These are phyloP conservation scores for Pseudolaguvia tuberculata DNA, from an alignment of 2,113 vertebrate species.

Conservation along the genomic window DNA sequence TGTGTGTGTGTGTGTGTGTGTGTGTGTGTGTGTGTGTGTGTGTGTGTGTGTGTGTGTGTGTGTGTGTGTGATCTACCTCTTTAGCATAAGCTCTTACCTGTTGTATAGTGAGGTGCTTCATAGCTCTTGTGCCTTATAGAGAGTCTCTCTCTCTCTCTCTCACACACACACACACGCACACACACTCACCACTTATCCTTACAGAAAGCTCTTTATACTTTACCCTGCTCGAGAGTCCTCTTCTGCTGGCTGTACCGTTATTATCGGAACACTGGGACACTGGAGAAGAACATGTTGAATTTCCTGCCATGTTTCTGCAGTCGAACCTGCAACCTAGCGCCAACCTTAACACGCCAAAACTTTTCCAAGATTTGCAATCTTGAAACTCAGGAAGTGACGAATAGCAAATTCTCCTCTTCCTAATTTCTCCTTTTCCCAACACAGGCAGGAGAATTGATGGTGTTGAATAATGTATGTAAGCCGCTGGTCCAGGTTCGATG, in stretches of 20 bases:
- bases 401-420: not conserved
- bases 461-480: slow-evolving; percentile 26
- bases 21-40: too few relatives aligned
- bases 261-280: not conserved
- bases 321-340: not conserved
- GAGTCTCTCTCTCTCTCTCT: not conserved
- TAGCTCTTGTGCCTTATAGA: not conserved
- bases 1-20: too few relatives aligned
- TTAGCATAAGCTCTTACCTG: slow-evolving; percentile 24
- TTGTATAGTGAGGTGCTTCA: slow-evolving; percentile 14
- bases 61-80: not conserved
- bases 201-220: slow-evolving; percentile 6
- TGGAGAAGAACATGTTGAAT: not conserved
- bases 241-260: not conserved
- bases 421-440: not conserved
- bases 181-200: not conserved
- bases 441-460: slow-evolving; percentile 15
- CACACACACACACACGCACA: not conserved
- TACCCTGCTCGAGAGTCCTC: slow-evolving; percentile 14
- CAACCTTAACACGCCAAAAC: not conserved
- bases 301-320: not conserved
- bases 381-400: not conserved
- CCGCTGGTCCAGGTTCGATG: not conserved
- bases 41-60: slow-evolving; percentile 31
- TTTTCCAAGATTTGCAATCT: not conserved